Evolutionary conservation across 1,140 invertebrate species (phyloP), one percentile per base, ranked within the genome.

Genomic region (Mya arenaria): DNA sequence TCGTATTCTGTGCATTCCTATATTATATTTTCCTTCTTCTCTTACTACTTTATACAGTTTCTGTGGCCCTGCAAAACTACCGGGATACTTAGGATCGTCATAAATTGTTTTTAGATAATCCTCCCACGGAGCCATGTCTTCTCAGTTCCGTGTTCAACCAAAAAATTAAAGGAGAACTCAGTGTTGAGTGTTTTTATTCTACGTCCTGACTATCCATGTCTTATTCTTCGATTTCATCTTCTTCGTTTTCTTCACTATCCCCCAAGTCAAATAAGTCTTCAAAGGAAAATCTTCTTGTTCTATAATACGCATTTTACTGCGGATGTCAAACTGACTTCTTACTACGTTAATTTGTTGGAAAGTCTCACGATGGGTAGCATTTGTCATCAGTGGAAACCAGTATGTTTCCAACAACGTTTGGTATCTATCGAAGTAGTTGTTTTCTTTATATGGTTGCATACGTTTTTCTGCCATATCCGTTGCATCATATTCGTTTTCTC

Each of bases 11-110:
- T 63, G 60, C 60, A 63, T 63, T 6, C 60, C 60, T 10, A 63
- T 63, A 63, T 63, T n/a, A 63, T n/a, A 63, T 63, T 63, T 28
- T 17, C 60, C 60, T 28, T 72, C 69, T 34, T 37, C 41, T 72
- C 58, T 44, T n/a, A 72, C 69, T 55, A 56, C 68, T 72, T 55
- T 72, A 23, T 72, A 72, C 17, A 72, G 17, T 56, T 72, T 72
- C 25, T 72, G 68, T 23, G 68, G 68, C 6, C 68, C 68, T 5
- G 25, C n/a, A 56, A 72, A 72, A n/a, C n/a, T n/a, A n/a, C n/a
- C n/a, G n/a, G n/a, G n/a, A n/a, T n/a, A n/a, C n/a, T n/a, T n/a
- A n/a, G 23, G 68, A 72, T 72, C 48, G 30, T 32, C 32, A 37
- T 72, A 72, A 36, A 72, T 32, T 30, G 37, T 4, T 44, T 56